Evolutionary conservation across 2,888 invertebrate genomes (phyloP).

Genomic region (Oligia fasciuncula): DNA sequence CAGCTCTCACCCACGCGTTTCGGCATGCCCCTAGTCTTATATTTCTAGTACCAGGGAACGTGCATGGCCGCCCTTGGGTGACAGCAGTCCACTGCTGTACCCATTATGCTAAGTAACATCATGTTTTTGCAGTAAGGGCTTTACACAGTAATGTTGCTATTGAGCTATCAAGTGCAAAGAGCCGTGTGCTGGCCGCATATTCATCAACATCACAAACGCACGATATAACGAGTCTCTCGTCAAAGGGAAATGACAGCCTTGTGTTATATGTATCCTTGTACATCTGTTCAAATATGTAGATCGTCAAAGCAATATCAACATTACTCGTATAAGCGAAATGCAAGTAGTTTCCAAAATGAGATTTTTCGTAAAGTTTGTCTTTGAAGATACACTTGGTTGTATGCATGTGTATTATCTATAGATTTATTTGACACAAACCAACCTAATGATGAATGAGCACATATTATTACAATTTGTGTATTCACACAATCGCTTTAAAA

Average conservation of each 20-base stretch:
- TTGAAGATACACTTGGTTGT: constrained; percentile 14
- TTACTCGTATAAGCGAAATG: constrained; percentile 28
- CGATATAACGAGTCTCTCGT: constrained; percentile 47
- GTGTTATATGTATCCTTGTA: constrained; percentile 34
- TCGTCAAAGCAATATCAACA: constrained; percentile 37
- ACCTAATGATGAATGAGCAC: constrained; percentile 15
- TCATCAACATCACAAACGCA: constrained; percentile 53
- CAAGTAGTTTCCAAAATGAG: constrained; percentile 37
- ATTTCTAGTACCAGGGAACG: neutral
- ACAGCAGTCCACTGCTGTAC: constrained; percentile 1
- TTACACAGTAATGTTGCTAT: constrained; percentile 42
- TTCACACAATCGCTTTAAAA: constrained; percentile 10
- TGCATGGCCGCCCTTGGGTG: constrained; percentile 3
- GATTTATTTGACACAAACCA: constrained; percentile 12
- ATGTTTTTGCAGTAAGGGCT: constrained; percentile 32
- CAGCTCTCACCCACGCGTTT: constrained; percentile 23
- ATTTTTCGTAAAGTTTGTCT: constrained; percentile 34
- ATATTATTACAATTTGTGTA: neutral
- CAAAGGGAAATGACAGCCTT: constrained; percentile 54
- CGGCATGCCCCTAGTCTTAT: constrained; percentile 30
- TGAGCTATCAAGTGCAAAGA: constrained; percentile 49
- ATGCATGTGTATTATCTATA: constrained; percentile 3
- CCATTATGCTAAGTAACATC: constrained; percentile 32
- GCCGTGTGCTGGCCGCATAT: constrained; percentile 59
- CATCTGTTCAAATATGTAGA: constrained; percentile 28